Base-by-base conservation (phyloP, 2,113 vertebrate genomes). In the Sminthopsis crassicaudata region DNA sequence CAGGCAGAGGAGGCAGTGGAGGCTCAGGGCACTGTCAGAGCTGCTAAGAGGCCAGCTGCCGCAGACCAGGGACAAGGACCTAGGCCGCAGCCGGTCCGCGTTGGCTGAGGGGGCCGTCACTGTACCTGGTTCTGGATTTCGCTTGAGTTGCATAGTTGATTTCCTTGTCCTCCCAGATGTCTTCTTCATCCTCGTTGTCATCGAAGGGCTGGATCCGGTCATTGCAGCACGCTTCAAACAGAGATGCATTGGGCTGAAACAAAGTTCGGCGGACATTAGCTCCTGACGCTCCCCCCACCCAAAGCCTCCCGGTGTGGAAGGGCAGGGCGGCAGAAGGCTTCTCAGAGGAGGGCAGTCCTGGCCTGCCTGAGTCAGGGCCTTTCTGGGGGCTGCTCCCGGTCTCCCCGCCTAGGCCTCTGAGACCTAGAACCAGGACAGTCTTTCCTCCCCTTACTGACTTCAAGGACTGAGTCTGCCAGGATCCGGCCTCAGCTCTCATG, bases 151-250 rank as follows among this genome's bases (percentile, higher is more conserved):
- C 98, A 97, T 99, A 99, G 98, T 98, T 99, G 46, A 99, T 99
- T 97, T 99, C 99, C 97, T 99, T 99, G 88, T 99, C 99, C 57
- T 99, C 99, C 99, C 99, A 99, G 95, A 99, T 99, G 92, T 99
- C 99, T 22, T 99, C 99, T 14, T 99, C 98, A 3, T 99, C 99
- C 51, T 99, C 99, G 0, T 98, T 99, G 27, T 99, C 99, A 2
- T 99, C 99, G 27, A 99, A 99, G 90, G 99, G 99, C 92, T 99
- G 99, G 98, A 99, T 99, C 91, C 98, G 98, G 96, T 99, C 99
- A 25, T 99, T 99, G 98, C 99, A 99, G 98, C 99, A 99, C 94
- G 99, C 99, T 97, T 99, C 99, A 53, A 99, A 99, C 67, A 99
- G 99, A 96, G 99, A 99, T 1, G 99, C 98, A 0, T 99, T 99